A percentile compares a stretch with the other conserved stretches of the same genome.
phyloP scores from a whole-genome alignment of 2,797 vertebrate species.

The Tinamus major region DNA sequence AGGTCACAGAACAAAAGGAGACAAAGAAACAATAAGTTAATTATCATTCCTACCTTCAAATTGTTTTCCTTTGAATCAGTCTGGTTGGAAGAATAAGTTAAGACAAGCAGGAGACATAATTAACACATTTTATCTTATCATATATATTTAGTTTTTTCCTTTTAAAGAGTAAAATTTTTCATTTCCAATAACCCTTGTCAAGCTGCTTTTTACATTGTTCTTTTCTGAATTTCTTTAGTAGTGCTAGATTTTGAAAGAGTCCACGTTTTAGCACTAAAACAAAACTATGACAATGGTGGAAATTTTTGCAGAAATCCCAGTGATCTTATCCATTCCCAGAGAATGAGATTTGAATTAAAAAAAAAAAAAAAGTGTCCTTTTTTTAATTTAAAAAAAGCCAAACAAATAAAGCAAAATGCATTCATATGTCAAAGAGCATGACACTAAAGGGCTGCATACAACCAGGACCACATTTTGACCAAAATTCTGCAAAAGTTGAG shows the following conservation, averaged over 20 bases:
- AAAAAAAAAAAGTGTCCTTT: background rate
- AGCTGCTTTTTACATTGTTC: background rate
- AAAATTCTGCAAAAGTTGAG: background rate
- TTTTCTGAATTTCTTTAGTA: background rate
- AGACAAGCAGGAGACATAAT: background rate
- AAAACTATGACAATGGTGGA: background rate
- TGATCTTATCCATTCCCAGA: background rate
- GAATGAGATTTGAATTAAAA: background rate
- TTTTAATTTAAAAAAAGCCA: background rate
- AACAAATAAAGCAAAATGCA: background rate
- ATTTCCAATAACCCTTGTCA: background rate
- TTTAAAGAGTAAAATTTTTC: background rate
- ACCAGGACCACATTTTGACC: background rate
- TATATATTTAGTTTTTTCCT: background rate
- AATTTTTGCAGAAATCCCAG: background rate
- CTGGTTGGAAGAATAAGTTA: background rate
- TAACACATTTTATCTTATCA: background rate
- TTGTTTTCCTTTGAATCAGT: background rate
- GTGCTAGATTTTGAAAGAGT: background rate
- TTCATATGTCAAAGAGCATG: background rate
- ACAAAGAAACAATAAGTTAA: background rate
- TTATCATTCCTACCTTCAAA: background rate
- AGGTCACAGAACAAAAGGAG: background rate
- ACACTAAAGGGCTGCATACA: background rate
- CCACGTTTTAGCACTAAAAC: background rate